Conservation (phyloP, 2,888 invertebrate genomes). For the Linnaemya vulpina region DNA sequence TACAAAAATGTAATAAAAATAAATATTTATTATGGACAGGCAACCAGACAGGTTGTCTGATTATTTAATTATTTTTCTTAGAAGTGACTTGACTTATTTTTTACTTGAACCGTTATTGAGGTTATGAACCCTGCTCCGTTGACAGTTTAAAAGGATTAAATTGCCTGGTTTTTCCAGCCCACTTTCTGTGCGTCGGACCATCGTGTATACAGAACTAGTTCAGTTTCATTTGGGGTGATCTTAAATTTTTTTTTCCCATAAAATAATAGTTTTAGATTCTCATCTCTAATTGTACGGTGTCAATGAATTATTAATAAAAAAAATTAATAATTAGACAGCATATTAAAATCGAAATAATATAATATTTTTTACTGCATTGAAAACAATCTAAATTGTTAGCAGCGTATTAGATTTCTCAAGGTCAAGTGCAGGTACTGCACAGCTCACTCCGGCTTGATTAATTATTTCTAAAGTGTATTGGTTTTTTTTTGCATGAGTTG, state of each 20-base stretch:
- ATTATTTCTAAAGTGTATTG: slow-evolving; percentile 42
- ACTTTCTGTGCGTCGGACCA: too few relatives aligned
- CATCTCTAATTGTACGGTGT: slow-evolving; percentile 33
- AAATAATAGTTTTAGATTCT: too few relatives aligned
- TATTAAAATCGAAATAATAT: neutral
- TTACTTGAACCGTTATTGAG: too few relatives aligned
- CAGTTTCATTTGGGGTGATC: too few relatives aligned
- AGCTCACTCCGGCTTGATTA: slow-evolving; percentile 42
- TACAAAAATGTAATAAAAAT: too few relatives aligned
- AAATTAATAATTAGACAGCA: neutral
- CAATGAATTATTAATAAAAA: slow-evolving; percentile 50
- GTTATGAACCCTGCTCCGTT: too few relatives aligned
- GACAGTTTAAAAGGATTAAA: too few relatives aligned
- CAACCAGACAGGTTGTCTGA: too few relatives aligned
- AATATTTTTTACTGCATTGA: slow-evolving; percentile 1
- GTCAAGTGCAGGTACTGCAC: slow-evolving; percentile 65
- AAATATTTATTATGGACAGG: neutral
- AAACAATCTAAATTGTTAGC: slow-evolving; percentile 8
- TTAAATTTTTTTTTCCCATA: neutral
- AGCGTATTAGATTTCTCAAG: slow-evolving; percentile 62
- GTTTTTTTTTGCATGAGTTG: neutral
- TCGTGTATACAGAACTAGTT: too few relatives aligned
- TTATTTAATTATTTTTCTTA: too few relatives aligned
- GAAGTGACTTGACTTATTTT: neutral
- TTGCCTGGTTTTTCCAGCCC: too few relatives aligned